Percentiles rank a stretch among this genome's conserved stretches.
These are phyloP conservation scores for Astyanax mexicanus DNA, from an alignment of 2,797 vertebrate species.

Conservation along the genomic window DNA sequence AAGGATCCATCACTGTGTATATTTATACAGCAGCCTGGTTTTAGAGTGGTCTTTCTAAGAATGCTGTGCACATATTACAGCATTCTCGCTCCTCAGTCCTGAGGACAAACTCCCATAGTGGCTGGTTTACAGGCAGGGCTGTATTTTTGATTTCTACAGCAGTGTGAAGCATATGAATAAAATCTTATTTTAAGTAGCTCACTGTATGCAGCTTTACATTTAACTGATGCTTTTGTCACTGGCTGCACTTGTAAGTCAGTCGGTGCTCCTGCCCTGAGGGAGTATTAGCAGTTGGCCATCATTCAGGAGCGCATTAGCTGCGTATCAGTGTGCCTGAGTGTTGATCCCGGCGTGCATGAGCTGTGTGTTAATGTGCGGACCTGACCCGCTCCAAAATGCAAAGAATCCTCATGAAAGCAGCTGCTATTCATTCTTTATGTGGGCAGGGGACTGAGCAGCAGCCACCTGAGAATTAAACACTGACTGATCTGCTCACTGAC, in stretches of 20 bases:
- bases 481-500: constrained; percentile 51
- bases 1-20: no score
- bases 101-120: not conserved
- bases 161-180: not conserved
- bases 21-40: not conserved
- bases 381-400: constrained; percentile 54
- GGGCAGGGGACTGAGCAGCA: constrained; percentile 55
- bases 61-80: not conserved
- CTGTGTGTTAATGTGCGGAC: constrained; percentile 56
- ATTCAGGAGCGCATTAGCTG: constrained; percentile 13
- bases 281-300: constrained; percentile 13
- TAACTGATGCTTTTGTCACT: not conserved
- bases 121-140: not conserved
- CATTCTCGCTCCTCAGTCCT: not conserved
- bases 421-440: constrained; percentile 68
- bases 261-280: constrained; percentile 11
- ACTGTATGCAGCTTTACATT: not conserved
- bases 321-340: constrained; percentile 16
- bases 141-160: not conserved
- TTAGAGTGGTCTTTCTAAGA: not conserved
- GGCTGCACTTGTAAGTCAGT: constrained; percentile 4
- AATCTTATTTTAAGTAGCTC: not conserved
- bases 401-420: constrained; percentile 52
- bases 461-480: constrained; percentile 57
- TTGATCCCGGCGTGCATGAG: constrained; percentile 6